Base-by-base conservation (phyloP, 2,113 vertebrate genomes). In the Oreochromis tanganicae region DNA sequence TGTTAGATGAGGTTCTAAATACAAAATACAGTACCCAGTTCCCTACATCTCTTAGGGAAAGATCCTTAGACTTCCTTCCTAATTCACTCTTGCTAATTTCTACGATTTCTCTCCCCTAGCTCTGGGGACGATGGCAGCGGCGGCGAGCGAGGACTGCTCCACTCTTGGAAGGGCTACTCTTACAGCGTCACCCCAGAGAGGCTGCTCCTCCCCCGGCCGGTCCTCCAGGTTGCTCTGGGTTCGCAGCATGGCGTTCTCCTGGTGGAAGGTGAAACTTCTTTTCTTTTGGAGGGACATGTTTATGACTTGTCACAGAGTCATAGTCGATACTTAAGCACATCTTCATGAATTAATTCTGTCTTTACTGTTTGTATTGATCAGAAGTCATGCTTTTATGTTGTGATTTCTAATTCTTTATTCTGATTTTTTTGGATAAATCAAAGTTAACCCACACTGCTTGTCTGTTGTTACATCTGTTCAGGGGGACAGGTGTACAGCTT, bases 401-500 rank as follows among this genome's bases (percentile, higher is more conserved):
- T 46, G 24, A 19, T 50, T 50, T 50, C 24, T 50, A 50, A 29
- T 32, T 50, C 10, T 13, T 78, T 8, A 29, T 50, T 50, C 71
- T 50, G 16, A 48, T 66, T 3, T 66, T 75, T 75, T 75, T 75
- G 13, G 14, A 29, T 75, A 48, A 50, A 78, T 29, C 16, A 50
- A 32, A 50, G 16, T 32, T 32, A 78, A 50, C 16, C 9, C 17
- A 19, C 27, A 78, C 27, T 78, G 27, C 32, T 78, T 68, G 71
- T 4, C 6, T 56, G 7, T 19, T 14, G 14, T 71, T 41, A 3
- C 13, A 48, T 24, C 1, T 6, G 3, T 80, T 81, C 86, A 99
- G 99, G 97, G 61, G 98, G 98, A 34, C 97, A 97, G 66, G 98
- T 99, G 71, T 99, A 97, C 94, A 99, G 98, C 90, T 98, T 98